A percentile compares a stretch with the other conserved stretches of the same genome.
Conservation (phyloP, 2,797 vertebrate species). For the Cheirogaleus major region DNA sequence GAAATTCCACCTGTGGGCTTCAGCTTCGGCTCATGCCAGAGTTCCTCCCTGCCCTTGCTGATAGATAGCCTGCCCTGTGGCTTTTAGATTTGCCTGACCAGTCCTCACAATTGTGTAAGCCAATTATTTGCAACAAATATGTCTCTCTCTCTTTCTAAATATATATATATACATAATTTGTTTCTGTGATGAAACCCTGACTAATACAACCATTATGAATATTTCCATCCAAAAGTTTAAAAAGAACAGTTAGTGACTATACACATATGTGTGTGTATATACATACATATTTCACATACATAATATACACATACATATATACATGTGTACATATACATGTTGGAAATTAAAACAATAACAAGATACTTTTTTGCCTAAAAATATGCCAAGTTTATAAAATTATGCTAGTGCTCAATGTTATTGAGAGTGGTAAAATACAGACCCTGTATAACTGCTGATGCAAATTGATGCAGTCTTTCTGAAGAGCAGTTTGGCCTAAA, state of each 20-base stretch:
- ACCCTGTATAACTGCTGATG: neutral
- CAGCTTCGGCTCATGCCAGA: neutral
- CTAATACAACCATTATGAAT: neutral
- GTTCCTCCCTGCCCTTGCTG: neutral
- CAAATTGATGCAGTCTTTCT: neutral
- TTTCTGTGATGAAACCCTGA: neutral
- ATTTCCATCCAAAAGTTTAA: neutral
- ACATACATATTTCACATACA: neutral
- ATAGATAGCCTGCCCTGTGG: neutral
- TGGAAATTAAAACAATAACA: neutral
- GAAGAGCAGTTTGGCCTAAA: neutral
- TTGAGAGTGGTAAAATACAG: neutral
- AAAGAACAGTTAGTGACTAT: neutral
- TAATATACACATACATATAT: neutral
- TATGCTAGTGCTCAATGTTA: neutral
- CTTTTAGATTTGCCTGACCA: neutral
- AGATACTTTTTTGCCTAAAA: neutral
- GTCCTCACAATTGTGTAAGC: neutral
- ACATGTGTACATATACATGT: neutral
- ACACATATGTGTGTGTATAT: neutral
- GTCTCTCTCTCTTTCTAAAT: too few relatives aligned
- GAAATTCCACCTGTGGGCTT: neutral
- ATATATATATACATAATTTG: neutral
- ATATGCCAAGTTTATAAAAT: neutral
- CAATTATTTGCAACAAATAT: neutral